These are phyloP conservation scores for Xanthia icteritia DNA, from an alignment of 2,888 invertebrate species.

Conservation along the genomic window DNA sequence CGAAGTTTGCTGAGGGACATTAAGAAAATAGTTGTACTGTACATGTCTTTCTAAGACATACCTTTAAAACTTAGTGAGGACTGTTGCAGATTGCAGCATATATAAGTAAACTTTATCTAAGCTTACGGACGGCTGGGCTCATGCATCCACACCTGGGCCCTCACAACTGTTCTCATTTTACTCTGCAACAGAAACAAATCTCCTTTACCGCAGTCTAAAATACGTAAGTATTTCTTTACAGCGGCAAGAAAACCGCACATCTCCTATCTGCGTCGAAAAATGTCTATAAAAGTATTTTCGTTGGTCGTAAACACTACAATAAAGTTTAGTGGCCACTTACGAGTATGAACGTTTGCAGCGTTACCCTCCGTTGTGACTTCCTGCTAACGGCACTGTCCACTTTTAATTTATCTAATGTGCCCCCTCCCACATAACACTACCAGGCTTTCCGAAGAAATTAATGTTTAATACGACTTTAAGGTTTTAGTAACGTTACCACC, in stretches of 20 bases:
- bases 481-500: neutral
- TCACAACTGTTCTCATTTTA: constrained; percentile 43
- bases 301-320: constrained; percentile 85
- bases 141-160: constrained; percentile 49
- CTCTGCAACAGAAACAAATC: constrained; percentile 48
- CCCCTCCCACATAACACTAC: constrained; percentile 59
- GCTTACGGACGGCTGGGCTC: constrained; percentile 36
- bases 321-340: constrained; percentile 86
- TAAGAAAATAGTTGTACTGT: no score
- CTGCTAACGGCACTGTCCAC: constrained; percentile 68
- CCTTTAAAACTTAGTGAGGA: constrained; percentile 23
- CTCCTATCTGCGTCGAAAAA: constrained; percentile 70
- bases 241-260: constrained; percentile 61
- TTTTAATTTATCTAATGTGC: constrained; percentile 77
- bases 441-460: constrained; percentile 46
- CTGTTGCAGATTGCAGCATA: constrained; percentile 18
- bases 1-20: no score
- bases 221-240: constrained; percentile 39
- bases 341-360: constrained; percentile 73
- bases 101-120: constrained; percentile 51
- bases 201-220: constrained; percentile 44
- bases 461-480: constrained; percentile 42
- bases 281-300: constrained; percentile 71
- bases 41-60: constrained; percentile 9
- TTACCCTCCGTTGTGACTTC: constrained; percentile 67